Conservation (phyloP, 2,797 vertebrate species). For the Myotis myotis region DNA sequence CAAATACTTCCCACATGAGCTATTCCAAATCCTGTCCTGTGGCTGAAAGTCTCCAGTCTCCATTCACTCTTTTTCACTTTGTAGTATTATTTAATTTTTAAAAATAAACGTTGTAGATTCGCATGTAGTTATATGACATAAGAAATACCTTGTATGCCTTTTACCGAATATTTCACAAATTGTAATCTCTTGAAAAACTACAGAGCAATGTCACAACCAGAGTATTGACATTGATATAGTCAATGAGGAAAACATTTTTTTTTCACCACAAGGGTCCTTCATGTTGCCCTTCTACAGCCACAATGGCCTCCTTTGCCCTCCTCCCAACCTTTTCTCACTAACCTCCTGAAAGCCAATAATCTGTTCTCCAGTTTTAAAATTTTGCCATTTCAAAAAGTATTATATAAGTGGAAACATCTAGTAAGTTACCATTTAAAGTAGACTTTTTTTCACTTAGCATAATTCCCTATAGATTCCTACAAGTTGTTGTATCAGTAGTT, state of each 20-base stretch:
- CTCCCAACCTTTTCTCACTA: not conserved
- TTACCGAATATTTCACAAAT: not conserved
- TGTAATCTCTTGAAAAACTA: not conserved
- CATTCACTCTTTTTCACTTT: not conserved
- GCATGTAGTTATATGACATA: not conserved
- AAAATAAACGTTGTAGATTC: not conserved
- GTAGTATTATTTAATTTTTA: not conserved
- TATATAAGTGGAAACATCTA: not conserved
- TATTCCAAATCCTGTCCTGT: not conserved
- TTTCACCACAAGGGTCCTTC: not conserved
- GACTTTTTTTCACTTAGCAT: not conserved
- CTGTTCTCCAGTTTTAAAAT: not conserved
- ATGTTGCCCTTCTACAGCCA: not conserved
- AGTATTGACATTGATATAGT: not conserved
- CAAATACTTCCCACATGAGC: not conserved
- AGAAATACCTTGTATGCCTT: not conserved
- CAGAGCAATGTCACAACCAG: not conserved
- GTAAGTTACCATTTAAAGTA: not conserved
- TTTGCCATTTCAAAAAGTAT: not conserved
- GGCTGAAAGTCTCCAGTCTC: not conserved
- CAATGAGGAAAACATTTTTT: not conserved
- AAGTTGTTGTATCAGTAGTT: not conserved
- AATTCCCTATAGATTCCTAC: not conserved
- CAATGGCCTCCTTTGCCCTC: not conserved
- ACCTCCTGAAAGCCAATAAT: not conserved